Percentiles rank a stretch among this genome's conserved stretches.
Evolutionary conservation across 2,113 vertebrate genomes (phyloP).

Genomic region (Seriola quinqueradiata): DNA sequence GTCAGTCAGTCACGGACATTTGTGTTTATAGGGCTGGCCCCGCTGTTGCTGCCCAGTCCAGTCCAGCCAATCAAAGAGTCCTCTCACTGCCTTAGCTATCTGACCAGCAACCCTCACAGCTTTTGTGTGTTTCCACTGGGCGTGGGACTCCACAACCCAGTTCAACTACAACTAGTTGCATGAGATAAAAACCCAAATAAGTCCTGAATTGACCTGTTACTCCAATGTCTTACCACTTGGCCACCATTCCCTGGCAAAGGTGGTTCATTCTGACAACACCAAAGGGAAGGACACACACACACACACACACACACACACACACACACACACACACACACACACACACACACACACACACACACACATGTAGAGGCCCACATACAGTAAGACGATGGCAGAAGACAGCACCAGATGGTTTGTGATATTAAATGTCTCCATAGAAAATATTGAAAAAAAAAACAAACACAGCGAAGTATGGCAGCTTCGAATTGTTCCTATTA

Average conservation of each 20-base stretch:
- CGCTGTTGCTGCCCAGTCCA: too few species aligned
- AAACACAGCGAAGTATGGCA: too few species aligned
- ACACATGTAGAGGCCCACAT: too few species aligned
- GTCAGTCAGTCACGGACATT: too few species aligned
- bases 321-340: neutral
- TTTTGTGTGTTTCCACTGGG: neutral
- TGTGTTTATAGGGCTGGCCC: too few species aligned
- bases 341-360: conserved; percentile 14
- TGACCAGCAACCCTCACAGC: neutral
- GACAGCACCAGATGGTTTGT: neutral
- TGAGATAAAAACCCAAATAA: neutral
- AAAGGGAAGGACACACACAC: neutral
- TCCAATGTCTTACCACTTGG: neutral
- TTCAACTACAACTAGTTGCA: neutral
- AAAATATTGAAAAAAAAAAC: neutral
- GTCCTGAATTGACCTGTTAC: neutral
- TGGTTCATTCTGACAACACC: neutral
- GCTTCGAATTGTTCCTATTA: neutral
- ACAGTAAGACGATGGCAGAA: neutral
- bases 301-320: conserved; percentile 1
- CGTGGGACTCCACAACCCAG: neutral
- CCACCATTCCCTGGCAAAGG: neutral
- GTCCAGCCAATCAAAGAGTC: too few species aligned
- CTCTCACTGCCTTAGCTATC: too few species aligned
- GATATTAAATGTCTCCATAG: neutral